These are phyloP conservation scores for Enteromius viviparus DNA, from an alignment of 2,797 vertebrate species.

Conservation along the genomic window DNA sequence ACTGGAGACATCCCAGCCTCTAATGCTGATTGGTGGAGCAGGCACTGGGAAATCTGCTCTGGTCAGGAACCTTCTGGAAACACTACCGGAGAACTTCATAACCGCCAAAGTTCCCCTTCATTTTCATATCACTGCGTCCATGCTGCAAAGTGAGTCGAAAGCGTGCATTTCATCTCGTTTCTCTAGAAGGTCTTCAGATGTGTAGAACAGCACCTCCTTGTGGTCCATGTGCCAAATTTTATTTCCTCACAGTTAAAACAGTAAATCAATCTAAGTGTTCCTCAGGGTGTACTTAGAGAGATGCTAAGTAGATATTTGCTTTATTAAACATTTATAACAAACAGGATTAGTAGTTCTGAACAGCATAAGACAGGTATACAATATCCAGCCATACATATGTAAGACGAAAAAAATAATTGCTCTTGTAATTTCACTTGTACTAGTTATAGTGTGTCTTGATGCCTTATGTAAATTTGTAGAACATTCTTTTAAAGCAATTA, in stretches of 20 bases:
- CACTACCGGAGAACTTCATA: slow-evolving; percentile 75
- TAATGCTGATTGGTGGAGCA: slow-evolving; percentile 82
- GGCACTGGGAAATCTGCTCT: slow-evolving; percentile 83
- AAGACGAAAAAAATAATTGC: not conserved
- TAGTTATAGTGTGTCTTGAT: not conserved
- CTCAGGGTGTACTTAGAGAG: not conserved
- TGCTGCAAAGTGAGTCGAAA: slow-evolving; percentile 78
- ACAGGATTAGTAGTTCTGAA: not conserved
- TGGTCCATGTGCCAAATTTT: slow-evolving; percentile 11
- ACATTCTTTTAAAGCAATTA: not conserved
- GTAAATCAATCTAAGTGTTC: slow-evolving; percentile 17
- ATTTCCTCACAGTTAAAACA: slow-evolving; percentile 13
- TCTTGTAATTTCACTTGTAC: no score
- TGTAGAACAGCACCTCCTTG: slow-evolving; percentile 49
- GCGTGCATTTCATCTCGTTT: slow-evolving; percentile 14
- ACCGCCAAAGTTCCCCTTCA: slow-evolving; percentile 80
- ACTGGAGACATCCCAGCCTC: slow-evolving; percentile 76
- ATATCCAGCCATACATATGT: not conserved
- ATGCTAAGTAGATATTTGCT: not conserved
- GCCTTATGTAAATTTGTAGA: not conserved
- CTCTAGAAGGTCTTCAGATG: not conserved
- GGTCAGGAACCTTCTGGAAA: slow-evolving; percentile 73
- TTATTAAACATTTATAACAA: not conserved
- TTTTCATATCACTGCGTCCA: slow-evolving; percentile 79
- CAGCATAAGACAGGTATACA: not conserved